phyloP scores from a whole-genome alignment of 92 coral and sea anemone species.

The Pocillopora grandis region DNA sequence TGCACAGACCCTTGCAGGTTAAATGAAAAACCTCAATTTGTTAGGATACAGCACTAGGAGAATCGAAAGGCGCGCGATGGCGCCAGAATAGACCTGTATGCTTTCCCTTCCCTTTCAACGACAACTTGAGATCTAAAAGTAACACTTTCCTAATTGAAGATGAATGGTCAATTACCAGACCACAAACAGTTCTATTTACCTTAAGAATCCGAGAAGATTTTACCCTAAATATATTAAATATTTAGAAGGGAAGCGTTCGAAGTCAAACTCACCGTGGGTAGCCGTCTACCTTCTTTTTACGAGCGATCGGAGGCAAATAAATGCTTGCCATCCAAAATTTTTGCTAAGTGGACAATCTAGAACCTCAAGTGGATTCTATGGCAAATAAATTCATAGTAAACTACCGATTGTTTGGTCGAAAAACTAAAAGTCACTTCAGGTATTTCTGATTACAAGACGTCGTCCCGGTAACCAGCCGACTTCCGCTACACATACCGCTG shows the following conservation, averaged over 20 bases:
- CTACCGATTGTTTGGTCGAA: background rate
- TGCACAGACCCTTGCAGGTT: too few relatives aligned
- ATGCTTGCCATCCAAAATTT: conserved; percentile 77
- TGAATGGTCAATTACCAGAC: conserved; percentile 31
- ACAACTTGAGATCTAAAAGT: background rate
- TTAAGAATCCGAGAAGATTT: conserved; percentile 34
- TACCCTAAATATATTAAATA: conserved; percentile 22
- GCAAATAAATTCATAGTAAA: background rate
- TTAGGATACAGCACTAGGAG: too few relatives aligned
- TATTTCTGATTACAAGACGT: conserved; percentile 1
- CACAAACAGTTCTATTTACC: conserved; percentile 36
- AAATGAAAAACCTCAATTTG: too few relatives aligned
- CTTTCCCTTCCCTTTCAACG: background rate
- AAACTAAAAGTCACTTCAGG: background rate
- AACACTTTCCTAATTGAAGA: conserved; percentile 5
- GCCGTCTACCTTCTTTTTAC: conserved; percentile 96
- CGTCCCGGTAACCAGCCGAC: conserved; percentile 45
- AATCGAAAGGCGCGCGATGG: too few relatives aligned
- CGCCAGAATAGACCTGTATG: background rate
- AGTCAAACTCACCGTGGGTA: conserved; percentile 74
- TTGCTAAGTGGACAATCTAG: background rate
- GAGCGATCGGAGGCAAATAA: conserved; percentile 94
- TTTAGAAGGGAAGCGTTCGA: conserved; percentile 7
- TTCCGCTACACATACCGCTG: conserved; percentile 33
- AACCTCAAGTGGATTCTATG: background rate